phyloP scores from a whole-genome alignment of 2,797 vertebrate species.

The Amblyraja radiata region DNA sequence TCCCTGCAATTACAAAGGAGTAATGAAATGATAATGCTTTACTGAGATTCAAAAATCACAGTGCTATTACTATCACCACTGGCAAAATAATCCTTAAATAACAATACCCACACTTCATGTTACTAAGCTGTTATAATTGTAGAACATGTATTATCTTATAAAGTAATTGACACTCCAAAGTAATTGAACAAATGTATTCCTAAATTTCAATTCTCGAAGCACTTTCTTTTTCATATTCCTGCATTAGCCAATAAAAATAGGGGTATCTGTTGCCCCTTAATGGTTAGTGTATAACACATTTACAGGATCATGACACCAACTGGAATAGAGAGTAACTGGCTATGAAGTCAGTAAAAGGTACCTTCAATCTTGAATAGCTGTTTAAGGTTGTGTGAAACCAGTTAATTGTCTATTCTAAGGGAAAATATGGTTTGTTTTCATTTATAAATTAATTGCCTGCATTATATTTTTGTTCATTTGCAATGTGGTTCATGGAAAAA shows the following conservation, averaged over 20 bases:
- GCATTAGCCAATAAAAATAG: background rate
- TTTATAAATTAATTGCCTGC: background rate
- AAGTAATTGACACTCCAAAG: background rate
- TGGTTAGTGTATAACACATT: background rate
- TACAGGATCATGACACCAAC: background rate
- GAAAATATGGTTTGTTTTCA: background rate
- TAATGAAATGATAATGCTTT: slow-evolving; percentile 12
- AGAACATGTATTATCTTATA: background rate
- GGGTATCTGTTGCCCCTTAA: background rate
- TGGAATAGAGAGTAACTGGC: background rate
- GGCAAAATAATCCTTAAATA: background rate
- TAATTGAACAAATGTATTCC: background rate
- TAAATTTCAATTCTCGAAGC: background rate
- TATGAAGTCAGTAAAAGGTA: background rate
- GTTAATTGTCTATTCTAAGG: background rate
- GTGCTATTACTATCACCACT: background rate
- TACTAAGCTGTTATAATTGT: background rate
- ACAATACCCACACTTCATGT: background rate
- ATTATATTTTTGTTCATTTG: background rate
- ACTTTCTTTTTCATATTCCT: background rate
- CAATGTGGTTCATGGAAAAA: background rate
- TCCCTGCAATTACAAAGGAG: slow-evolving; percentile 64
- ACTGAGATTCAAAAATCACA: slow-evolving; percentile 1
- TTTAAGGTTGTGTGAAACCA: background rate
- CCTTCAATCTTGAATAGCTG: background rate